Percentiles rank a stretch among this genome's conserved stretches.
Conservation (phyloP, 2,888 invertebrate genomes). For the Tuta absoluta region DNA sequence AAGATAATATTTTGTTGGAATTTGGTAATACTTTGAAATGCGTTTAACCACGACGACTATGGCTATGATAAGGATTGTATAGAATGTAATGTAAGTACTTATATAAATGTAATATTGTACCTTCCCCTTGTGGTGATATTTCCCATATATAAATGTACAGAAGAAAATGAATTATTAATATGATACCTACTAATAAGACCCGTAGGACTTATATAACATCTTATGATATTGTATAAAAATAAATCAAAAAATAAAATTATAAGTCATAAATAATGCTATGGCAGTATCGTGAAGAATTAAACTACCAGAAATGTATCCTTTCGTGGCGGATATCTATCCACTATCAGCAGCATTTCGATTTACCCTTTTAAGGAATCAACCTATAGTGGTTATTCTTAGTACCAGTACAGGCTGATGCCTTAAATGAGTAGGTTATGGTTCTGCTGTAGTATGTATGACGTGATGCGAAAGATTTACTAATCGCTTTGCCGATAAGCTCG, state of each 20-base stretch:
- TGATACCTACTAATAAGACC: slow-evolving; percentile 19
- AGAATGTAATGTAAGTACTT: slow-evolving; percentile 24
- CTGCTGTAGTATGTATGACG: too few relatives aligned
- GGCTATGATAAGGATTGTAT: slow-evolving; percentile 55
- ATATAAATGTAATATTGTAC: slow-evolving; percentile 20
- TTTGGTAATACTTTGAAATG: neutral
- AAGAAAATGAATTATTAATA: slow-evolving; percentile 27
- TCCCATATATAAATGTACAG: slow-evolving; percentile 27
- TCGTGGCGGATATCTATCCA: too few relatives aligned
- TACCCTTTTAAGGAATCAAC: too few relatives aligned
- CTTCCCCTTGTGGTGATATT: slow-evolving; percentile 9
- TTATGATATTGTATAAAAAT: slow-evolving; percentile 28
- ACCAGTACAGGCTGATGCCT: too few relatives aligned
- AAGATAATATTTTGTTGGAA: neutral
- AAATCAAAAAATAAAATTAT: neutral
- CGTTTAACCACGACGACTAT: slow-evolving; percentile 47
- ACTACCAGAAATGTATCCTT: too few relatives aligned
- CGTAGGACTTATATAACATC: slow-evolving; percentile 17
- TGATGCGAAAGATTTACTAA: neutral
- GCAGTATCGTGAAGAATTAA: neutral
- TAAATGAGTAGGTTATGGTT: too few relatives aligned
- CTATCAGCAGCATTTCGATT: too few relatives aligned
- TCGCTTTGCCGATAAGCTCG: neutral
- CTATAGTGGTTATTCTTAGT: too few relatives aligned
- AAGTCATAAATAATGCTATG: neutral